A percentile compares a stretch with the other conserved stretches of the same genome.
These are phyloP conservation scores for Macroramphosus scolopax DNA, from an alignment of 2,797 vertebrate genomes.

Conservation along the genomic window DNA sequence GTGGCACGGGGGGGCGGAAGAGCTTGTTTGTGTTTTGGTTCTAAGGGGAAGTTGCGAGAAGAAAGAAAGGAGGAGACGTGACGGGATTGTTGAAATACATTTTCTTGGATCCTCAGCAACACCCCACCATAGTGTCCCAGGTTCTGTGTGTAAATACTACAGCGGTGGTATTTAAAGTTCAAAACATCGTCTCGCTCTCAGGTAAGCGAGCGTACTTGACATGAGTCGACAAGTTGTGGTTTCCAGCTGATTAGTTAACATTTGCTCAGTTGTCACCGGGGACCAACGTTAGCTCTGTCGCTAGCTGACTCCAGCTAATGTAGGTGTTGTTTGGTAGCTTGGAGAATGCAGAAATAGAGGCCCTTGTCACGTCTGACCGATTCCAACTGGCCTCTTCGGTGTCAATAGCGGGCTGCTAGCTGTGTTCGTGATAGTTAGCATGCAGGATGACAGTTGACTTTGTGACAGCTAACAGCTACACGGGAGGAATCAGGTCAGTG, in stretches of 20 bases:
- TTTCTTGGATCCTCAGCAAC: constrained; percentile 39
- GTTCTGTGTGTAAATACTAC: constrained; percentile 17
- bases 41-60: constrained; percentile 80
- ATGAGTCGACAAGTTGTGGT: constrained; percentile 37
- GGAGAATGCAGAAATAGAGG: constrained; percentile 4
- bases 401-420: neutral
- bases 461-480: constrained; percentile 23
- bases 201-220: constrained; percentile 68
- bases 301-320: constrained; percentile 49
- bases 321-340: constrained; percentile 25
- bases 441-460: constrained; percentile 10
- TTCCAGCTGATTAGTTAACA: constrained; percentile 51
- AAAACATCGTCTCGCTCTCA: constrained; percentile 64
- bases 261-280: constrained; percentile 36
- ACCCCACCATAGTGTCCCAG: constrained; percentile 28
- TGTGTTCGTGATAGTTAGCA: neutral
- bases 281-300: constrained; percentile 36
- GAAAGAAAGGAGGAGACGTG: constrained; percentile 81
- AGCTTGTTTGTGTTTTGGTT: constrained; percentile 84
- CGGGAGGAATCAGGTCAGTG: constrained; percentile 48
- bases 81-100: constrained; percentile 74
- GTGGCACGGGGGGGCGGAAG: constrained; percentile 78
- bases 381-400: neutral
- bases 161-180: no score
- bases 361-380: constrained; percentile 7